phyloP scores from a whole-genome alignment of 2,113 vertebrate genomes.

The Seriola dumerili region DNA sequence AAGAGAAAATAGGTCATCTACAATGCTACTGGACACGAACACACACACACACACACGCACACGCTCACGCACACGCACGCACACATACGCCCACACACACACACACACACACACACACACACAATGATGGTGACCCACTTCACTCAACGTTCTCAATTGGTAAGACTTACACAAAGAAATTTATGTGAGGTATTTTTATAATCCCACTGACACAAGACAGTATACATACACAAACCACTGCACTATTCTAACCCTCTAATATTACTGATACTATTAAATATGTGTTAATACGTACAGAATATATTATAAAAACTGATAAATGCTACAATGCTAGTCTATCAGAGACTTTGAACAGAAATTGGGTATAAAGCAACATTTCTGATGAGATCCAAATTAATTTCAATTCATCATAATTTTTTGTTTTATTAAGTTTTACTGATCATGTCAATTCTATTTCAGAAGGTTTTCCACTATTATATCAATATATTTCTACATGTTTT shows the following conservation, averaged over 20 bases:
- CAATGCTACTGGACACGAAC: constrained; percentile 53
- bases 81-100: constrained; percentile 47
- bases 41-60: constrained; percentile 23
- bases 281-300: background rate
- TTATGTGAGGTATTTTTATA: constrained; percentile 17
- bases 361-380: background rate
- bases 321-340: background rate
- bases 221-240: background rate
- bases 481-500: background rate
- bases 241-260: background rate
- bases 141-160: constrained; percentile 47
- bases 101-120: constrained; percentile 34
- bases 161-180: constrained; percentile 44
- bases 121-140: constrained; percentile 66
- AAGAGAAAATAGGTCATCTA: constrained; percentile 74
- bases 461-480: background rate
- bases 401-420: background rate
- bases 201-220: constrained; percentile 15
- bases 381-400: background rate
- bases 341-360: background rate
- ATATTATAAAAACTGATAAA: background rate
- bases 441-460: background rate
- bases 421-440: background rate
- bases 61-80: constrained; percentile 21
- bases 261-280: background rate